Evolutionary conservation across 2,797 vertebrate species (phyloP).

Genomic region (Chiroxiphia lanceolata): DNA sequence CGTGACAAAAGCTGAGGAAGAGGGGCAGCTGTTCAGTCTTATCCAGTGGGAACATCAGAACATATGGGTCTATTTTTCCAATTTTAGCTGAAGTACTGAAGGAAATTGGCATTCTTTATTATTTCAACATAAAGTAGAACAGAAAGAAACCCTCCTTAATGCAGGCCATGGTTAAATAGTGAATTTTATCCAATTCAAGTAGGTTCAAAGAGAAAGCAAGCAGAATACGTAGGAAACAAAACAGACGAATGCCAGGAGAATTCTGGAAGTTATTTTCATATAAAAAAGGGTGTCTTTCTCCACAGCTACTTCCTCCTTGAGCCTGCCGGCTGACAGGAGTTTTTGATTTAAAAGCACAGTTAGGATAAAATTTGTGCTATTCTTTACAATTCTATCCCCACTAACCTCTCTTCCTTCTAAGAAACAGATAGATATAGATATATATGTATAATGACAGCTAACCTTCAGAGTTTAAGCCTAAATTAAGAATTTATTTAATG

Average conservation of each 20-base stretch:
- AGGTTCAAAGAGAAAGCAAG: slow-evolving; percentile 33
- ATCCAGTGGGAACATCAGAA: slow-evolving; percentile 48
- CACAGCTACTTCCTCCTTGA: not conserved
- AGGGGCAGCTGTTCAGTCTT: slow-evolving; percentile 54
- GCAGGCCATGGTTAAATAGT: slow-evolving; percentile 27
- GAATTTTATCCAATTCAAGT: slow-evolving; percentile 29
- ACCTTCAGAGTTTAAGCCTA: not conserved
- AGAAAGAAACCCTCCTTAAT: slow-evolving; percentile 20
- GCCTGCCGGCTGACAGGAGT: not conserved
- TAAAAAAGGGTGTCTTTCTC: not conserved
- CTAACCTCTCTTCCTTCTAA: not conserved
- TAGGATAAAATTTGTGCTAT: not conserved
- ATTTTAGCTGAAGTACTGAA: slow-evolving; percentile 24
- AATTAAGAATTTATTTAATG: not conserved
- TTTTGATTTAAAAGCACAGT: slow-evolving; percentile 20
- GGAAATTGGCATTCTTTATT: slow-evolving; percentile 49
- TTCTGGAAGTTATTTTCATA: slow-evolving; percentile 45
- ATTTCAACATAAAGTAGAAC: slow-evolving; percentile 46
- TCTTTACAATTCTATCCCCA: not conserved
- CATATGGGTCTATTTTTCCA: slow-evolving; percentile 47
- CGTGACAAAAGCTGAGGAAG: slow-evolving; percentile 40
- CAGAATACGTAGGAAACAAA: slow-evolving; percentile 19
- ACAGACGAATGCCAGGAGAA: not conserved
- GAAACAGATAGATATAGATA: not conserved
- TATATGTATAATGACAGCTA: not conserved